Evolutionary conservation across 2,113 vertebrate species (phyloP), one percentile per base, ranked within the genome.

Genomic region (Gymnarchus niloticus): DNA sequence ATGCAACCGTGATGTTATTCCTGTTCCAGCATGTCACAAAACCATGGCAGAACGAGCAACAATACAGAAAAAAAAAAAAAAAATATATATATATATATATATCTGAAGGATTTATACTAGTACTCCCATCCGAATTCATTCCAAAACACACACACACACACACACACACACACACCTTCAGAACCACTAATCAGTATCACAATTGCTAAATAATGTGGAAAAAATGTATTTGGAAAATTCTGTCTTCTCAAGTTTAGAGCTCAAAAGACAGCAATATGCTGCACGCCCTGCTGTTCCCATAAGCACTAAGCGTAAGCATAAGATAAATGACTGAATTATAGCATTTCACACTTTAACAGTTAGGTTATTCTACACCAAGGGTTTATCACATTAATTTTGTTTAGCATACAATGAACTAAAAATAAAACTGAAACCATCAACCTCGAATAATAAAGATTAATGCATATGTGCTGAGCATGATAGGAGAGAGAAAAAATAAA

Each of bases 301-400:
- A 82, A 54, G 49, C 5, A 14, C 25, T 33, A 33, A 82, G 54
- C 1, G 28, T 54, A 52, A 23, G 80, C 80, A 82, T 54, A 54
- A 54, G n/a, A 54, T 54, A 19, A 82, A 82, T 82, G 46, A 82
- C 80, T 78, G 76, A 48, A 78, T 48, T 78, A 14, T 28, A 82
- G 51, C 49, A 48, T 81, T 81, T 82, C 10, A 10, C n/a, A 2
- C 12, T 37, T 81, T 81, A 81, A 81, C 77, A 49, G 48, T 80
- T 25, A 80, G 5, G 48, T 81, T 52, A 81, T 81, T 82, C 54
- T 54, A 78, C 76, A 78, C 41, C 19, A 2, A n/a, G 73, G 9
- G 7, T 48, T 78, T 46, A 54, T 33, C 51, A 5, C 28, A 54
- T 82, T 82, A 54, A 56, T 48, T 78, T 78, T 48, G 76, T 19